A percentile compares a stretch with the other conserved stretches of the same genome.
Evolutionary conservation across 1,140 invertebrate species (phyloP).

Genomic region (Radopholus similis): DNA sequence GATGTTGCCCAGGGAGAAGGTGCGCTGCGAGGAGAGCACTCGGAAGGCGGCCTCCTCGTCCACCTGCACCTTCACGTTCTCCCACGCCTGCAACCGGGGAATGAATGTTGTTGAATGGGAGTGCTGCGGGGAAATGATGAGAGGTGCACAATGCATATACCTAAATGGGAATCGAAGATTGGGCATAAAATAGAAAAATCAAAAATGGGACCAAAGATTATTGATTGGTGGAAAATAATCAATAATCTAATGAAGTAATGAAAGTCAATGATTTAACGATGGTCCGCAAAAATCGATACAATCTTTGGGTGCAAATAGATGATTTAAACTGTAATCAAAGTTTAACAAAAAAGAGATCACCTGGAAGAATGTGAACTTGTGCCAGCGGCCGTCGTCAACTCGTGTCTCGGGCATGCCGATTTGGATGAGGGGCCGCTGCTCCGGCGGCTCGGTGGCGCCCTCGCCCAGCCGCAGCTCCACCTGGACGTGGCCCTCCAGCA

Average conservation of each 20-base stretch:
- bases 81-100: conserved; percentile 51
- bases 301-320: background rate
- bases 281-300: background rate
- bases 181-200: too few relatives aligned
- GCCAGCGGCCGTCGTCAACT: conserved; percentile 41
- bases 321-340: background rate
- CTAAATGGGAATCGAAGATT: too few relatives aligned
- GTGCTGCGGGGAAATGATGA: conserved; percentile 22
- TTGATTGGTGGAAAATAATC: conserved; percentile 11
- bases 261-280: background rate
- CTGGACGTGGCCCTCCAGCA: conserved; percentile 81
- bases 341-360: too few relatives aligned
- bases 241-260: background rate
- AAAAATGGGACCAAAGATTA: too few relatives aligned
- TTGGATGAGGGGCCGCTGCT: conserved; percentile 42
- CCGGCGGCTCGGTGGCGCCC: conserved; percentile 69
- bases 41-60: conserved; percentile 53
- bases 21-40: conserved; percentile 69
- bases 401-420: conserved; percentile 46
- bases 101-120: conserved; percentile 16
- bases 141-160: background rate
- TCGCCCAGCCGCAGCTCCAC: conserved; percentile 83
- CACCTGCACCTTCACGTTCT: conserved; percentile 54
- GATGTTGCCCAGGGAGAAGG: conserved; percentile 79
- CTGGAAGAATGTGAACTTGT: conserved; percentile 48